Percentiles rank a stretch among this genome's conserved stretches.
Evolutionary conservation across 2,888 invertebrate genomes (phyloP).

Genomic region (Conops quadrifasciatus): DNA sequence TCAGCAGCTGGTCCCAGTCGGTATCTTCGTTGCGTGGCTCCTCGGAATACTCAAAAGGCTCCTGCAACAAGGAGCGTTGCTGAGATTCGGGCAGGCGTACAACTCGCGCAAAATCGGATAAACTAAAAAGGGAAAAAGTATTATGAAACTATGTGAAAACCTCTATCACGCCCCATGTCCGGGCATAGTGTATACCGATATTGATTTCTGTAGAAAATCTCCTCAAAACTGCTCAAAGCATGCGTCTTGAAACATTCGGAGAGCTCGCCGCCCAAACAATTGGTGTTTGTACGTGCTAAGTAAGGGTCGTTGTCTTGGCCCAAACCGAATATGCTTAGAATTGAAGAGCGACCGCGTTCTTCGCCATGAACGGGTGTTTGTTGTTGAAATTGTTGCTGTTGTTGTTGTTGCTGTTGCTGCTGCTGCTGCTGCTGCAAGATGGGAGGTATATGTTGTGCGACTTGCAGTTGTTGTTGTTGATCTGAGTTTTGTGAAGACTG

Average conservation of each 20-base stretch:
- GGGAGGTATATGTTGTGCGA: too few species aligned
- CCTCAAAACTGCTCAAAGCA: constrained; percentile 78
- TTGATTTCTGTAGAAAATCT: constrained; percentile 76
- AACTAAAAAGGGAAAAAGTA: constrained; percentile 53
- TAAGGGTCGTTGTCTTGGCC: constrained; percentile 84
- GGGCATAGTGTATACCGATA: constrained; percentile 59
- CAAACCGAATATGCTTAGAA: constrained; percentile 82
- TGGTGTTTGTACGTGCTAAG: constrained; percentile 76
- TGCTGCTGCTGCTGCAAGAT: constrained; percentile 47
- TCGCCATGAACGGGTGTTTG: constrained; percentile 54
- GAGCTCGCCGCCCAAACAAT: constrained; percentile 81
- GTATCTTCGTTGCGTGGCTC: constrained; percentile 77
- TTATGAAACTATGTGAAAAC: background rate
- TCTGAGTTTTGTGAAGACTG: constrained; percentile 47
- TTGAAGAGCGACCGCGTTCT: constrained; percentile 71
- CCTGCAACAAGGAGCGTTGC: constrained; percentile 74
- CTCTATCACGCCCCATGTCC: too few species aligned
- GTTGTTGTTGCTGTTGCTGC: constrained; percentile 48
- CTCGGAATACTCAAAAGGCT: constrained; percentile 78
- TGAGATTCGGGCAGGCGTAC: constrained; percentile 75
- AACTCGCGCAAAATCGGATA: constrained; percentile 78
- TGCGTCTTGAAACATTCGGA: constrained; percentile 87
- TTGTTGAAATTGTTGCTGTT: constrained; percentile 46
- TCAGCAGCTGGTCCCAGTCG: constrained; percentile 83
- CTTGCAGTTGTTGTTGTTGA: constrained; percentile 41